Conservation (phyloP, 2,113 vertebrate genomes). For the Charina bottae region DNA sequence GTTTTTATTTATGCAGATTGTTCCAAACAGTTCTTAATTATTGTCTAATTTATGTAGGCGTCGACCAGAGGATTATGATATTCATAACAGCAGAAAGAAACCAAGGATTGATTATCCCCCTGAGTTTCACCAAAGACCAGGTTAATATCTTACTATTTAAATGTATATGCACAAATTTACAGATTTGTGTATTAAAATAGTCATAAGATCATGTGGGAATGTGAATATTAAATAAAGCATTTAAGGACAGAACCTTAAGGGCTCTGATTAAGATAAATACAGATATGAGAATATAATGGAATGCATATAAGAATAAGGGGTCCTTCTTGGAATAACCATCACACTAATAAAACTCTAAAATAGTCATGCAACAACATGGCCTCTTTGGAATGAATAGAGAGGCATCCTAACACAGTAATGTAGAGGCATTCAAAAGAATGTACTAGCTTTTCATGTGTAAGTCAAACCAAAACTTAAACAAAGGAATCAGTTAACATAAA, state of each 20-base stretch:
- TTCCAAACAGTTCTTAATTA: slow-evolving; percentile 77
- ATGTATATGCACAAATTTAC: slow-evolving; percentile 62
- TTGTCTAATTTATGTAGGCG: slow-evolving; percentile 95
- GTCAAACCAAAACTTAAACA: neutral
- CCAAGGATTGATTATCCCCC: slow-evolving; percentile 93
- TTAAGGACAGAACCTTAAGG: slow-evolving; percentile 1
- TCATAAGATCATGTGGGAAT: slow-evolving; percentile 12
- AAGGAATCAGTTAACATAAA: neutral
- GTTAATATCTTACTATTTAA: slow-evolving; percentile 87
- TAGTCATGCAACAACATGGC: neutral
- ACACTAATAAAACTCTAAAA: neutral
- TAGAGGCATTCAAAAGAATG: neutral
- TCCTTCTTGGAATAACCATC: neutral
- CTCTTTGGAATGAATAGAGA: neutral
- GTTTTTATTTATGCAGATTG: slow-evolving; percentile 64
- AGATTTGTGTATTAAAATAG: slow-evolving; percentile 43
- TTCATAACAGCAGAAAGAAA: slow-evolving; percentile 98
- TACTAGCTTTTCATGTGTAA: neutral
- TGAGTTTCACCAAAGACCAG: slow-evolving; percentile 97
- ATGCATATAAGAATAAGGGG: neutral
- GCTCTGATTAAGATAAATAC: neutral
- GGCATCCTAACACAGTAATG: neutral
- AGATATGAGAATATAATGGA: neutral
- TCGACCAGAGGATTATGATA: slow-evolving; percentile 98
- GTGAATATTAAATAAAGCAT: neutral